Evolutionary conservation across 2,797 vertebrate species (phyloP).

Genomic region (Stomatorhinus walkeri): DNA sequence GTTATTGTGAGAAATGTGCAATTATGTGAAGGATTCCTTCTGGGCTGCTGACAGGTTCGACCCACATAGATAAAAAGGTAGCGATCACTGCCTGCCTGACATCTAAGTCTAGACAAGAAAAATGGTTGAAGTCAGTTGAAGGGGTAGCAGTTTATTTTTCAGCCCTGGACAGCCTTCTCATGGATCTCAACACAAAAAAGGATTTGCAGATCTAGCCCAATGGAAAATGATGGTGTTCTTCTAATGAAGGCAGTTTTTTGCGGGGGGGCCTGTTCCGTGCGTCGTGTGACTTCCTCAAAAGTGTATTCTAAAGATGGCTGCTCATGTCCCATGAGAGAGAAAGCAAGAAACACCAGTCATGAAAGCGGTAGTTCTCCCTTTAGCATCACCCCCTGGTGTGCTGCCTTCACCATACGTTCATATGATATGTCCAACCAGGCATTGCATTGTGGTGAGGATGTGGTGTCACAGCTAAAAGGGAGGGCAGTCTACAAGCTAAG

Average conservation of each 20-base stretch:
- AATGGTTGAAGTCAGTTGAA: neutral
- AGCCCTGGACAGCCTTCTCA: neutral
- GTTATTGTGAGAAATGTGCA: neutral
- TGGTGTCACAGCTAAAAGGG: neutral
- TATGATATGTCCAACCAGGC: neutral
- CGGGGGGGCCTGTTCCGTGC: neutral
- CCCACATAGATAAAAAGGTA: neutral
- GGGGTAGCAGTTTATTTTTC: neutral
- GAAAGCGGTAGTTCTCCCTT: neutral
- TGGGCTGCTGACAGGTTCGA: neutral
- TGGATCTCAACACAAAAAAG: neutral
- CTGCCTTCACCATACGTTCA: neutral
- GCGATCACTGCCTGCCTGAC: neutral
- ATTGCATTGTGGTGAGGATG: neutral
- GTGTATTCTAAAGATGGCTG: neutral
- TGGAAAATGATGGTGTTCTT: slow-evolving; percentile 2
- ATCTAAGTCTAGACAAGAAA: neutral
- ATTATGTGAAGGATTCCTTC: neutral
- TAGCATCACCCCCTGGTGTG: neutral
- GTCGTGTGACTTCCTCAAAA: neutral
- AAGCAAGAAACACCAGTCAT: neutral
- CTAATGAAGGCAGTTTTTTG: neutral
- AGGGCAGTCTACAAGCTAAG: neutral
- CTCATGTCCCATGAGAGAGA: neutral
- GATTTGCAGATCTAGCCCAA: neutral